Conservation (phyloP, 2,888 invertebrate species). For the Drosophila seclusa region DNA sequence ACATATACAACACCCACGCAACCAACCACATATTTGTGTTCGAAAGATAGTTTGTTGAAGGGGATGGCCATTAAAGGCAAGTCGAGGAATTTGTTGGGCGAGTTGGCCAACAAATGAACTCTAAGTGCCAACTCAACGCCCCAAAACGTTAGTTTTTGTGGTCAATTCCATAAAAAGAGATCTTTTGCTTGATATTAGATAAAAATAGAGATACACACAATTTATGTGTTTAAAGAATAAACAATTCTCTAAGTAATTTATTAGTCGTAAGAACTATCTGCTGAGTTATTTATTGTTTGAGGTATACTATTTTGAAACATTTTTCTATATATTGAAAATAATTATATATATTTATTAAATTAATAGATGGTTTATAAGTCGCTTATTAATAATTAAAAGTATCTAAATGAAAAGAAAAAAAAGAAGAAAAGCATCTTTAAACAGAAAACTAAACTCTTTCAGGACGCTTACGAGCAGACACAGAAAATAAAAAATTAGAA, state of each 20-base stretch:
- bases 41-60: conserved; percentile 1
- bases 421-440: conserved; percentile 46
- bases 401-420: no score
- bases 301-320: neutral
- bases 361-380: neutral
- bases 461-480: conserved; percentile 19
- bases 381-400: conserved; percentile 37
- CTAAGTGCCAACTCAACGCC: conserved; percentile 20
- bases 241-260: neutral
- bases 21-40: neutral
- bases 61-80: conserved; percentile 36
- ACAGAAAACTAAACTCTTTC: conserved; percentile 33
- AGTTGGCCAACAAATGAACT: conserved; percentile 30
- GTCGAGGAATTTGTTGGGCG: conserved; percentile 23
- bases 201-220: neutral
- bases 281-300: neutral
- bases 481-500: accelerated
- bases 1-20: neutral
- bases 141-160: conserved; percentile 32
- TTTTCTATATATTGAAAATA: neutral
- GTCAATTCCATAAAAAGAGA: conserved; percentile 6
- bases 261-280: neutral
- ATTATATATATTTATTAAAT: neutral
- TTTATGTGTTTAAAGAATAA: conserved; percentile 4
- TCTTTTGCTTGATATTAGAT: neutral